phyloP scores from a whole-genome alignment of 1,140 invertebrate genomes.

The Rhagoletis pomonella region DNA sequence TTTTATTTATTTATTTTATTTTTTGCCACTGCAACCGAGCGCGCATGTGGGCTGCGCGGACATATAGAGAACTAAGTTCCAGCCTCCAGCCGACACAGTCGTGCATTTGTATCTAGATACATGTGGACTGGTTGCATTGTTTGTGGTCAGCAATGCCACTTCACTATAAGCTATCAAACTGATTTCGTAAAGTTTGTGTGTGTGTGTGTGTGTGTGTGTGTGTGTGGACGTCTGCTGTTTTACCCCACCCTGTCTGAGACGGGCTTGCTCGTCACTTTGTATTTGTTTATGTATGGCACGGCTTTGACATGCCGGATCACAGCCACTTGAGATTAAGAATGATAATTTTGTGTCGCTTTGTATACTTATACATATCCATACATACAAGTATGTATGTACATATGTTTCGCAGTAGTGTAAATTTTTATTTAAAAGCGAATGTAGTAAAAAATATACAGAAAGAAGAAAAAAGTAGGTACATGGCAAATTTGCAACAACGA shows the following conservation, averaged over 20 bases:
- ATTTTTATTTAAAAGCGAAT: slow-evolving; percentile 8
- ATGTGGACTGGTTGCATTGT: slow-evolving; percentile 22
- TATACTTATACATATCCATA: background rate
- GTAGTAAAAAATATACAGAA: background rate
- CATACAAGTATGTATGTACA: background rate
- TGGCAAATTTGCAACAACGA: slow-evolving; percentile 39
- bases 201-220: background rate
- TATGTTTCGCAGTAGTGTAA: background rate
- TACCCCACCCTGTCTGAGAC: background rate
- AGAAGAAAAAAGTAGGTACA: too few species aligned
- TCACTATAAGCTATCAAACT: background rate
- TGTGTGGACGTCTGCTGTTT: background rate
- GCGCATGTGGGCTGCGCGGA: background rate
- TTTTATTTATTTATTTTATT: slow-evolving; percentile 10
- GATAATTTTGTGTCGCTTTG: slow-evolving; percentile 38
- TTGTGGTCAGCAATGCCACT: slow-evolving; percentile 14
- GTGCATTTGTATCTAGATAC: slow-evolving; percentile 42
- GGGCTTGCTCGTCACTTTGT: background rate
- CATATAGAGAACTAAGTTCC: slow-evolving; percentile 4
- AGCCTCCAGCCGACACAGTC: slow-evolving; percentile 21
- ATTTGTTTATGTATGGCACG: slow-evolving; percentile 10
- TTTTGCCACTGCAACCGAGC: background rate
- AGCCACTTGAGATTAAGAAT: slow-evolving; percentile 53
- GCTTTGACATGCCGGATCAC: slow-evolving; percentile 42
- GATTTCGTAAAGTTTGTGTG: background rate